These are phyloP conservation scores for Callinectes sapidus DNA, from an alignment of 2,888 invertebrate genomes.

Conservation along the genomic window DNA sequence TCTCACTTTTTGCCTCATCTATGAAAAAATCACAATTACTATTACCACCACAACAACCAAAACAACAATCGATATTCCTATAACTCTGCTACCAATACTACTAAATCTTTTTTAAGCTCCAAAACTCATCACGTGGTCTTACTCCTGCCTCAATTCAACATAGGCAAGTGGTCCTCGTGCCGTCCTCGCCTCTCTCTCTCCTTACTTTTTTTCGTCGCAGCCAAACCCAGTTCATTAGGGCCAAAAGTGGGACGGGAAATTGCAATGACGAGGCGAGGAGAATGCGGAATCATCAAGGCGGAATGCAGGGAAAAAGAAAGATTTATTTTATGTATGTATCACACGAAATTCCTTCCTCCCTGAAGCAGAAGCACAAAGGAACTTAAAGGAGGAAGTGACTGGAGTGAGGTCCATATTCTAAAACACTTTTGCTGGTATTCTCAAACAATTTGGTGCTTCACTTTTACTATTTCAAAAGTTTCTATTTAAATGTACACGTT, in stretches of 20 bases:
- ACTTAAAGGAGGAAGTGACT: background rate
- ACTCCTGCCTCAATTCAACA: background rate
- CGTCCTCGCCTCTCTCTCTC: background rate
- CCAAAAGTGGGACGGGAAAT: slow-evolving; percentile 18
- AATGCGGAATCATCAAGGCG: background rate
- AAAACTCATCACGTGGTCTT: background rate
- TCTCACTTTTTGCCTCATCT: background rate
- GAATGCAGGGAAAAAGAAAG: background rate
- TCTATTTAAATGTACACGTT: no score
- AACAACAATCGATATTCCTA: background rate
- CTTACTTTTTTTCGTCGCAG: background rate
- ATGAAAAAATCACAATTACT: background rate
- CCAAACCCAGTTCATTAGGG: background rate
- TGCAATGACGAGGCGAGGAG: background rate
- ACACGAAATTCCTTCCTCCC: no score
- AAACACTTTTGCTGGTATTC: no score
- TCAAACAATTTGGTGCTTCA: no score
- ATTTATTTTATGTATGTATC: no score
- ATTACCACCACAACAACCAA: background rate
- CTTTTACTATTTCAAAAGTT: no score
- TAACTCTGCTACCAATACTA: background rate
- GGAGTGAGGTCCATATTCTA: background rate
- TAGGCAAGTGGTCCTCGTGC: background rate
- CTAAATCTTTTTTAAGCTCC: background rate
- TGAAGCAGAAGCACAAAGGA: background rate